Evolutionary conservation across 2,797 vertebrate genomes (phyloP).

Genomic region (Myiotriccus ornatus): DNA sequence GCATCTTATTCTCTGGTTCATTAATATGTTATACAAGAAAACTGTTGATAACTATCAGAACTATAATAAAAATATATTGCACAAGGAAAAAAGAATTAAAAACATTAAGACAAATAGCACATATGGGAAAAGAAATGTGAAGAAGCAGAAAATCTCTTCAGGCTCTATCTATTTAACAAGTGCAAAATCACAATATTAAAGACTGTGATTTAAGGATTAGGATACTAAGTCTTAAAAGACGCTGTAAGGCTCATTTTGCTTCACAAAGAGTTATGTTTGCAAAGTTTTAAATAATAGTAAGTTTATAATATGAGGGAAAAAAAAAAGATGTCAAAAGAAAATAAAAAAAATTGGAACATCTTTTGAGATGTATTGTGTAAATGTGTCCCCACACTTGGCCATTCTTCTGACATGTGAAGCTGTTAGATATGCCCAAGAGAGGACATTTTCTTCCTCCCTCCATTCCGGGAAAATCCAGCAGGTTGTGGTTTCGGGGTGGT

Average conservation of each 20-base stretch:
- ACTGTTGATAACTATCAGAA: background rate
- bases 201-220: constrained; percentile 34
- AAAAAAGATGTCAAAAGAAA: background rate
- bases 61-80: background rate
- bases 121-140: background rate
- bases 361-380: background rate
- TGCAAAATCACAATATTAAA: constrained; percentile 6
- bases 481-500: too few species aligned
- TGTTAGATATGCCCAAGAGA: background rate
- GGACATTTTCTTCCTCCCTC: background rate
- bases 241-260: background rate
- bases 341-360: background rate
- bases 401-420: background rate
- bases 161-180: constrained; percentile 1
- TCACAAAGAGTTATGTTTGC: background rate
- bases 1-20: background rate
- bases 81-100: background rate
- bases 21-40: background rate
- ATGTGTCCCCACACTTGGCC: fast-evolving
- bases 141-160: constrained; percentile 18
- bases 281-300: background rate
- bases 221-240: background rate
- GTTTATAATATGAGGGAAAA: background rate
- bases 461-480: background rate
- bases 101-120: background rate